Evolutionary conservation across 2,888 invertebrate species (phyloP).

Genomic region (Diachrysia chrysitis): DNA sequence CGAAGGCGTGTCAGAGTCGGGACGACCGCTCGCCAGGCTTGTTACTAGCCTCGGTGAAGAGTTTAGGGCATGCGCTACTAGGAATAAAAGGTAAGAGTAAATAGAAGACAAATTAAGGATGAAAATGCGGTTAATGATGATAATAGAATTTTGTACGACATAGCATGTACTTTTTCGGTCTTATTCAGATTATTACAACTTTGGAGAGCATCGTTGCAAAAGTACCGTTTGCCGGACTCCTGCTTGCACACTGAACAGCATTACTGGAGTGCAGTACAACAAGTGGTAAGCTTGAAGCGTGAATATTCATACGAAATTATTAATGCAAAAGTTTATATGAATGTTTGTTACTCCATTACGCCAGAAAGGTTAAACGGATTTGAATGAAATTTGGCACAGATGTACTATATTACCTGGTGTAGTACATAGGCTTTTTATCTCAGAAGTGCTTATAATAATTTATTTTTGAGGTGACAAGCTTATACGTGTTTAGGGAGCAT

Average conservation of each 20-base stretch:
- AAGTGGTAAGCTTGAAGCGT: constrained; percentile 89
- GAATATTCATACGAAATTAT: too few relatives aligned
- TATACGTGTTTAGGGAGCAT: too few relatives aligned
- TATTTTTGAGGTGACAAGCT: too few relatives aligned
- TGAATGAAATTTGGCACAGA: too few relatives aligned
- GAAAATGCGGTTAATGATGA: background rate
- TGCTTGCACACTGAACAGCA: constrained; percentile 91
- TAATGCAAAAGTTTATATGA: too few relatives aligned
- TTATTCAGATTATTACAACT: constrained; percentile 92
- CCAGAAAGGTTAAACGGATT: too few relatives aligned
- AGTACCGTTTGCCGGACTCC: constrained; percentile 92
- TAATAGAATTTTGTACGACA: too few relatives aligned
- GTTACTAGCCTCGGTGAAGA: constrained; percentile 78
- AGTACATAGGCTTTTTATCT: too few relatives aligned
- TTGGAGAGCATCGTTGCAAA: constrained; percentile 94
- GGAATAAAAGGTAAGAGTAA: constrained; percentile 76
- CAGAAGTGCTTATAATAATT: too few relatives aligned
- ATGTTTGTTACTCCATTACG: too few relatives aligned
- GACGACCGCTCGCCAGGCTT: constrained; percentile 77
- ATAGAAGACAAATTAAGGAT: background rate
- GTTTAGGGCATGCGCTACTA: constrained; percentile 78
- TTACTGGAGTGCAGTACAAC: constrained; percentile 97
- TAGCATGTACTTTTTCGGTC: too few relatives aligned
- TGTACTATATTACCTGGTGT: too few relatives aligned
- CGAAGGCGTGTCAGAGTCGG: constrained; percentile 75